phyloP scores from a whole-genome alignment of 2,797 vertebrate species.

The Thripadectes ignobilis region DNA sequence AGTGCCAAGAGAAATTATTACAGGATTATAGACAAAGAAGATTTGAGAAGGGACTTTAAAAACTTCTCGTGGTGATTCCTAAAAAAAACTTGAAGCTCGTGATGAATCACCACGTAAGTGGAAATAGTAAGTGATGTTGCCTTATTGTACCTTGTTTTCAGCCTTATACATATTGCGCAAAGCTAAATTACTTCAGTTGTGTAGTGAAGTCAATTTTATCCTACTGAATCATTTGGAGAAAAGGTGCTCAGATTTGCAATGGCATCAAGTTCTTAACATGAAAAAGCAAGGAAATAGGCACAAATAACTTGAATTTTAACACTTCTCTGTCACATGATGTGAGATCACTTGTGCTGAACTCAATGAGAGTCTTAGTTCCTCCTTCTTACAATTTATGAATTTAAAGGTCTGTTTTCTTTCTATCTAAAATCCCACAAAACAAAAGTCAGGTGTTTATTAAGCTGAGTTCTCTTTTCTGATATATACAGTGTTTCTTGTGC shows the following conservation, averaged over 20 bases:
- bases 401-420: not conserved
- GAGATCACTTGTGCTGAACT: not conserved
- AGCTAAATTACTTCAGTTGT: slow-evolving; percentile 46
- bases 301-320: not conserved
- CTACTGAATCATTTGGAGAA: not conserved
- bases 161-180: not conserved
- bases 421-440: not conserved
- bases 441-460: not conserved
- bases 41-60: not conserved
- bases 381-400: not conserved
- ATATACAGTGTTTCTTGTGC: not conserved
- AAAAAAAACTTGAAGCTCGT: slow-evolving; percentile 4
- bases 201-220: not conserved
- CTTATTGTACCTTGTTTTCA: not conserved
- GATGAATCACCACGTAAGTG: slow-evolving; percentile 13
- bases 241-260: not conserved
- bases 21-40: not conserved
- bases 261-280: not conserved
- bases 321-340: not conserved
- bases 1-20: not conserved
- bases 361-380: not conserved
- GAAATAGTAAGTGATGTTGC: not conserved
- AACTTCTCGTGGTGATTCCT: not conserved
- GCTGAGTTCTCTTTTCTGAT: not conserved
- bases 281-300: not conserved